A percentile compares a stretch with the other conserved stretches of the same genome.
Conservation (phyloP, 2,797 vertebrate species). For the Choloepus didactylus region DNA sequence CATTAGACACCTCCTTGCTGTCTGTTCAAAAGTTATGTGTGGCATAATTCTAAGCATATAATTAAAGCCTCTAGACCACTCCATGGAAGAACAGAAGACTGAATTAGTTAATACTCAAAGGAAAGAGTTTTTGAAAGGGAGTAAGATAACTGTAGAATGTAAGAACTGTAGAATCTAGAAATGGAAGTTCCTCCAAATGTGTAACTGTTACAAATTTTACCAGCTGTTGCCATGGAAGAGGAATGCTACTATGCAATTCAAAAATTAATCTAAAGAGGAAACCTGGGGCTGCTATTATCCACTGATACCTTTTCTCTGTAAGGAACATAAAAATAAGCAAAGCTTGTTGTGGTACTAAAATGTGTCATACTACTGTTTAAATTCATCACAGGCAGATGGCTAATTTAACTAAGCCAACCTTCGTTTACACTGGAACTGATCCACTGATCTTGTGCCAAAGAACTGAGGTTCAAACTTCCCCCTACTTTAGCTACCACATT, state of each 20-base stretch:
- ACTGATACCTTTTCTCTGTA: conserved; percentile 53
- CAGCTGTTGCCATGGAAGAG: conserved; percentile 23
- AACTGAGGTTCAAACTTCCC: conserved; percentile 56
- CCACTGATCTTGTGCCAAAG: conserved; percentile 76
- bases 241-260: not conserved
- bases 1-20: conserved; percentile 11
- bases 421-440: conserved; percentile 83
- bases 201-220: not conserved
- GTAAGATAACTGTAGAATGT: conserved; percentile 45
- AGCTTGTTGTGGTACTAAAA: conserved; percentile 72
- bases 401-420: conserved; percentile 85
- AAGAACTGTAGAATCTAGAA: not conserved
- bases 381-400: conserved; percentile 83
- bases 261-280: conserved; percentile 28
- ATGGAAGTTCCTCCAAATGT: not conserved
- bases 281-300: conserved; percentile 47
- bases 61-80: conserved; percentile 39
- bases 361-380: conserved; percentile 50
- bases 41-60: not conserved
- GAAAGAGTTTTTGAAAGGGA: conserved; percentile 25
- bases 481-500: conserved; percentile 54
- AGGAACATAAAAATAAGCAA: conserved; percentile 60
- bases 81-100: not conserved
- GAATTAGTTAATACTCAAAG: conserved; percentile 2
- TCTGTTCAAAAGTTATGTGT: conserved; percentile 51